These are phyloP conservation scores for Zalophus californianus DNA, from an alignment of 2,797 vertebrate species.

Conservation along the genomic window DNA sequence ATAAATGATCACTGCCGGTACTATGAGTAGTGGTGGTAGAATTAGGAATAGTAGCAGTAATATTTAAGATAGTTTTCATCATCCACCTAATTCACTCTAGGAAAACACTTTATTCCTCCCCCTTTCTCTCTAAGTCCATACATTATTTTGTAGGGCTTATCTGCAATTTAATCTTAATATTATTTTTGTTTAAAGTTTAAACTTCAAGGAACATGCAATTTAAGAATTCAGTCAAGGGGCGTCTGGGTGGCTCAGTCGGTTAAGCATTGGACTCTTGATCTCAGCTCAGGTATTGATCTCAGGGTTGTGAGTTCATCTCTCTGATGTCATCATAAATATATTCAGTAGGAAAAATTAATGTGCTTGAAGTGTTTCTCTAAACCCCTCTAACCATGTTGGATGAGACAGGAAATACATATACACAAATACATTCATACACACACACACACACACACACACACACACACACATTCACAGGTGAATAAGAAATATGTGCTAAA, in stretches of 20 bases:
- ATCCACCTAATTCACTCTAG: neutral
- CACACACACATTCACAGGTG: neutral
- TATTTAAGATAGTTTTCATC: neutral
- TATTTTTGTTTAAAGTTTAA: constrained; percentile 23
- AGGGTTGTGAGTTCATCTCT: neutral
- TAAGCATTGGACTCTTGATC: neutral
- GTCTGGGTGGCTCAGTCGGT: neutral
- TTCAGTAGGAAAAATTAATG: neutral
- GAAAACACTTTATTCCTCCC: neutral
- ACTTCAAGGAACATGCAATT: constrained; percentile 4
- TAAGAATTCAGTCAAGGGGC: neutral
- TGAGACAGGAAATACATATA: neutral
- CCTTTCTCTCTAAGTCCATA: neutral
- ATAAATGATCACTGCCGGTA: neutral
- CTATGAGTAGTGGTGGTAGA: neutral
- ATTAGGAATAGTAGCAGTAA: neutral
- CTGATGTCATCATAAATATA: neutral
- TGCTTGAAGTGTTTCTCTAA: neutral
- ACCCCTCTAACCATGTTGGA: neutral
- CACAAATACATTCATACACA: neutral
- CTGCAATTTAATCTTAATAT: constrained; percentile 31
- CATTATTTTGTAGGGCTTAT: neutral
- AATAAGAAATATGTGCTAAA: neutral
- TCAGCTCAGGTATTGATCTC: neutral
- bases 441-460: neutral